phyloP scores from a whole-genome alignment of 2,888 invertebrate genomes.

The Eupithecia dodoneata region DNA sequence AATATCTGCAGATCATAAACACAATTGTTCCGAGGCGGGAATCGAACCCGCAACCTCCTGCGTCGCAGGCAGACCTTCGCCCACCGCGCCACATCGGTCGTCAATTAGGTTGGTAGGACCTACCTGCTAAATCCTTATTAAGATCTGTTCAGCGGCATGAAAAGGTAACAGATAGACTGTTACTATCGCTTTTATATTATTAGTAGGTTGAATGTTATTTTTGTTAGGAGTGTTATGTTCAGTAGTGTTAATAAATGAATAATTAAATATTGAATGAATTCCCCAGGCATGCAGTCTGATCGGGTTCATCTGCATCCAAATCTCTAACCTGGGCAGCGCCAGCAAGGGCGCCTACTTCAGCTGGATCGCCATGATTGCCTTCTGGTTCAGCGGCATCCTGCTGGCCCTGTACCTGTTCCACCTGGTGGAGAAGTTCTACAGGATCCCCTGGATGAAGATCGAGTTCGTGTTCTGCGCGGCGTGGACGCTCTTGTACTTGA shows the following conservation, averaged over 20 bases:
- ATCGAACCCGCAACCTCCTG: too few relatives aligned
- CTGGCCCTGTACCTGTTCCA: conserved; percentile 93
- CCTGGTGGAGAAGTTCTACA: conserved; percentile 92
- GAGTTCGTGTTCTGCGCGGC: conserved; percentile 90
- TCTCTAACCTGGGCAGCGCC: conserved; percentile 77
- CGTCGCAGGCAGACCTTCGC: too few relatives aligned
- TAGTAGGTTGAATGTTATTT: too few relatives aligned
- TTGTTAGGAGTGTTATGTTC: too few relatives aligned
- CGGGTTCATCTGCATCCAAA: conserved; percentile 92
- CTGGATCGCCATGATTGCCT: conserved; percentile 91
- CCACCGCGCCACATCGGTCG: too few relatives aligned
- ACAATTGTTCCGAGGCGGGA: too few relatives aligned
- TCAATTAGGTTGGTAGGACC: too few relatives aligned
- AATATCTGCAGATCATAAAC: too few relatives aligned
- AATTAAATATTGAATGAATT: background rate
- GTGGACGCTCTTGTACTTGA: conserved; percentile 90
- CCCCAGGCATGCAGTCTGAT: conserved; percentile 86
- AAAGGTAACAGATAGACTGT: too few relatives aligned
- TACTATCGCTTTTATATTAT: too few relatives aligned
- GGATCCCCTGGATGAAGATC: conserved; percentile 93
- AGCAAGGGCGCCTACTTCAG: conserved; percentile 89
- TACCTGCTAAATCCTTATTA: too few relatives aligned
- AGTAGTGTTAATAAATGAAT: background rate
- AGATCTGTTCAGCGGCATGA: too few relatives aligned
- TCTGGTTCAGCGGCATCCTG: conserved; percentile 93